Evolutionary conservation across 2,888 invertebrate species (phyloP).

Genomic region (Phengaris arion): DNA sequence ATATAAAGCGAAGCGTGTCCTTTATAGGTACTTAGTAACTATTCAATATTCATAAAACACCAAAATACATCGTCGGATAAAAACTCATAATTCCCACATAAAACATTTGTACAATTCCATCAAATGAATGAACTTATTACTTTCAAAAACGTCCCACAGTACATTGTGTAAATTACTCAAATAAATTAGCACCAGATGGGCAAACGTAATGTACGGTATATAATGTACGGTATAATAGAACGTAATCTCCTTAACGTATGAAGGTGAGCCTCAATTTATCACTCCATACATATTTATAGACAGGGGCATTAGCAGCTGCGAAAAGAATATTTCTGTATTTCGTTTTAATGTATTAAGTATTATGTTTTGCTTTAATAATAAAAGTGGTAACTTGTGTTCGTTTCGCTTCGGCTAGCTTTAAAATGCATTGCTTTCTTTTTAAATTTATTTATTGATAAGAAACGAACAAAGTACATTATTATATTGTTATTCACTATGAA

Average conservation of each 20-base stretch:
- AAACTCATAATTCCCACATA: too few relatives aligned
- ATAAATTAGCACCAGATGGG: constrained; percentile 16
- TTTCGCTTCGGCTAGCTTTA: background rate
- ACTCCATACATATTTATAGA: constrained; percentile 27
- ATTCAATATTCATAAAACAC: too few relatives aligned
- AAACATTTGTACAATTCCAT: background rate
- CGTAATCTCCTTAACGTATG: constrained; percentile 9
- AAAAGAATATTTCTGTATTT: constrained; percentile 16
- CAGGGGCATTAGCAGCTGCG: constrained; percentile 31
- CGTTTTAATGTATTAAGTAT: background rate
- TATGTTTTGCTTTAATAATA: background rate
- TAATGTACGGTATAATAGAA: constrained; percentile 10
- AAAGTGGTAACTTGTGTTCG: background rate
- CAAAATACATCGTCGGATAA: too few relatives aligned
- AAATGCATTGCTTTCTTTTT: too few relatives aligned
- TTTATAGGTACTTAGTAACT: too few relatives aligned
- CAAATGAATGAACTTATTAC: background rate
- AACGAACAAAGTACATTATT: too few relatives aligned
- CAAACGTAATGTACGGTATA: background rate
- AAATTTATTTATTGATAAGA: too few relatives aligned
- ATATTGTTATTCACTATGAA: too few relatives aligned
- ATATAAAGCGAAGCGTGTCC: too few relatives aligned
- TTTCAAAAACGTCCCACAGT: background rate
- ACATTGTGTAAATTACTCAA: constrained; percentile 1
- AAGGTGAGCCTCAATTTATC: constrained; percentile 23